Evolutionary conservation across 2,888 invertebrate species (phyloP).

Genomic region (Thyatira batis): DNA sequence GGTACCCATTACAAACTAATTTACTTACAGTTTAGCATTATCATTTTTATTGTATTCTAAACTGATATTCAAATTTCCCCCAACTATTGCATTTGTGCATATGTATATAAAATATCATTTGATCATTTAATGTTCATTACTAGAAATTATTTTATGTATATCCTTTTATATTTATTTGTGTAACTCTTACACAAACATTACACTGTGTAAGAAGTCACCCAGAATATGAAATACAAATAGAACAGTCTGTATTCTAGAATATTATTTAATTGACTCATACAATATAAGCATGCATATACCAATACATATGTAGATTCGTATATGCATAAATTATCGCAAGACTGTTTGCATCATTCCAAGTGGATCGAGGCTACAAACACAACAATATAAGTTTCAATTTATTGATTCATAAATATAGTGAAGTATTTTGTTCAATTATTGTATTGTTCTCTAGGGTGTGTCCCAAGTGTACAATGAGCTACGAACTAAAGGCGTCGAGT

Average conservation of each 20-base stretch:
- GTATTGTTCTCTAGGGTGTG: conserved; percentile 87
- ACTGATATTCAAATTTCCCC: too few species aligned
- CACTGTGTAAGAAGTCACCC: too few species aligned
- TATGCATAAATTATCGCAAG: not conserved
- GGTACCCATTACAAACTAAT: conserved; percentile 39
- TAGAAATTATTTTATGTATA: too few species aligned
- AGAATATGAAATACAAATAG: too few species aligned
- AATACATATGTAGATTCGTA: not conserved
- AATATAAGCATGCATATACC: not conserved
- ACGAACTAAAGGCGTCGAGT: conserved; percentile 97
- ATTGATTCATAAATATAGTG: not conserved
- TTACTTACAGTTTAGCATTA: conserved; percentile 9
- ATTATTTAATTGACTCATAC: too few species aligned
- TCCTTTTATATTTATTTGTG: too few species aligned
- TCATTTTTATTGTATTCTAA: conserved; percentile 15
- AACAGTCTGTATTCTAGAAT: too few species aligned
- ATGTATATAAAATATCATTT: too few species aligned
- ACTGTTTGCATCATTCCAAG: not conserved
- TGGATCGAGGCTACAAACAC: not conserved
- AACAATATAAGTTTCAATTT: not conserved
- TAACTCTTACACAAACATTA: too few species aligned
- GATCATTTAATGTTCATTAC: too few species aligned
- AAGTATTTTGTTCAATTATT: conserved; percentile 3
- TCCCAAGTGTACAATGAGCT: conserved; percentile 97
- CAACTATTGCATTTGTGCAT: too few species aligned